A percentile compares a stretch with the other conserved stretches of the same genome.
Conservation (phyloP, 2,113 vertebrate genomes). For the Odocoileus virginianus region DNA sequence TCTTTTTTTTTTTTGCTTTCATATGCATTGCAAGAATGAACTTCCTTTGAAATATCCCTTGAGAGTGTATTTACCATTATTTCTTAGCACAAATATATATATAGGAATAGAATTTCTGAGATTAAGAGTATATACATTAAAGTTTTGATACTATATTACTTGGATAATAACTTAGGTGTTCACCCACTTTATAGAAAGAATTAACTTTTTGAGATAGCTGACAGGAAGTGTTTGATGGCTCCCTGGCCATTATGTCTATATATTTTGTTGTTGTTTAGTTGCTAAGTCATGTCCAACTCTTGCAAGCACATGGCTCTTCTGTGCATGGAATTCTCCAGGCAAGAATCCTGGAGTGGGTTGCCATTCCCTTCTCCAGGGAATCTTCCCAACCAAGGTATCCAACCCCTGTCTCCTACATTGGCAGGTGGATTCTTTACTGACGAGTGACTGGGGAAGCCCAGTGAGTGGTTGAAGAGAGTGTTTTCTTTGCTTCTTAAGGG, state of each 20-base stretch:
- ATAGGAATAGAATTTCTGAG: not conserved
- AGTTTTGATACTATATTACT: not conserved
- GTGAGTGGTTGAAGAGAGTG: not conserved
- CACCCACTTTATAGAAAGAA: not conserved
- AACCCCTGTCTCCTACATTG: not conserved
- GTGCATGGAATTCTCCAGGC: not conserved
- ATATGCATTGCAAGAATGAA: not conserved
- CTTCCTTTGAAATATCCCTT: not conserved
- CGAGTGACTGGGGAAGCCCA: accelerated
- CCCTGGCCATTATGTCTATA: no score
- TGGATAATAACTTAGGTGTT: not conserved
- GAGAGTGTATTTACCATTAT: not conserved
- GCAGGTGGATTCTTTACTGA: not conserved
- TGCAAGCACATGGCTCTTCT: not conserved
- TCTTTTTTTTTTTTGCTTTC: not conserved
- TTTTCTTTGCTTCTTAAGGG: not conserved
- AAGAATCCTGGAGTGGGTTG: not conserved
- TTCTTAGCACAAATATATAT: not conserved
- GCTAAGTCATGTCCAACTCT: not conserved
- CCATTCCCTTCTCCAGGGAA: not conserved
- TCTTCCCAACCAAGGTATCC: not conserved
- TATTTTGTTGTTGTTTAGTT: not conserved
- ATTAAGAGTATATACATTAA: not conserved
- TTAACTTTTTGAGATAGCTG: not conserved
- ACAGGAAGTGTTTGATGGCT: no score